A percentile compares a stretch with the other conserved stretches of the same genome.
phyloP scores from a whole-genome alignment of 2,888 invertebrate genomes.

The Bellardia pandia region DNA sequence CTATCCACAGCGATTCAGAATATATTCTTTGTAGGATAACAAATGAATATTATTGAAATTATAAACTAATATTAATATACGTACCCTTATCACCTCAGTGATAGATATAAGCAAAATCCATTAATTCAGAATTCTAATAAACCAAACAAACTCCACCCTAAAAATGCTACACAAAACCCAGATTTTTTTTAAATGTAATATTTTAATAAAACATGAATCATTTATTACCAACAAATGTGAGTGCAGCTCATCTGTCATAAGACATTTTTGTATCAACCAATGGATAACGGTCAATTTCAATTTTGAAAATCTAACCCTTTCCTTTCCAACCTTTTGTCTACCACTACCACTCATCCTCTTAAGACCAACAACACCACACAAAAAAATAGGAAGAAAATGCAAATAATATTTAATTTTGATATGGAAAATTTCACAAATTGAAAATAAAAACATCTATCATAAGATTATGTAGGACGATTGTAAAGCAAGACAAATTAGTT shows the following conservation, averaged over 20 bases:
- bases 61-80: too few relatives aligned
- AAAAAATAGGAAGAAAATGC: not conserved
- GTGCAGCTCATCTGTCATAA: conserved; percentile 60
- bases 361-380: not conserved
- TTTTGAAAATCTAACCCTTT: conserved; percentile 49
- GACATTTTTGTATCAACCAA: conserved; percentile 38
- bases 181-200: not conserved
- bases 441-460: conserved; percentile 79
- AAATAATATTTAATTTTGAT: conserved; percentile 58
- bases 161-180: not conserved
- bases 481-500: conserved; percentile 48
- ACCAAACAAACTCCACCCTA: not conserved
- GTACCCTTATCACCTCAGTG: too few relatives aligned
- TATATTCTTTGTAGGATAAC: too few relatives aligned
- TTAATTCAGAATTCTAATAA: too few relatives aligned
- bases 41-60: too few relatives aligned
- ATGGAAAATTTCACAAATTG: conserved; percentile 79
- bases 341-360: not conserved
- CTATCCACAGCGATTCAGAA: too few relatives aligned
- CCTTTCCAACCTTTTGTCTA: not conserved
- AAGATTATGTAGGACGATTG: conserved; percentile 75
- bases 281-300: conserved; percentile 61
- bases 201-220: conserved; percentile 29
- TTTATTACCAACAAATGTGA: conserved; percentile 38
- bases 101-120: too few relatives aligned